Conservation (phyloP, 37 sponge, comb jelly and placozoan genomes). For the Axinella damicornis region DNA sequence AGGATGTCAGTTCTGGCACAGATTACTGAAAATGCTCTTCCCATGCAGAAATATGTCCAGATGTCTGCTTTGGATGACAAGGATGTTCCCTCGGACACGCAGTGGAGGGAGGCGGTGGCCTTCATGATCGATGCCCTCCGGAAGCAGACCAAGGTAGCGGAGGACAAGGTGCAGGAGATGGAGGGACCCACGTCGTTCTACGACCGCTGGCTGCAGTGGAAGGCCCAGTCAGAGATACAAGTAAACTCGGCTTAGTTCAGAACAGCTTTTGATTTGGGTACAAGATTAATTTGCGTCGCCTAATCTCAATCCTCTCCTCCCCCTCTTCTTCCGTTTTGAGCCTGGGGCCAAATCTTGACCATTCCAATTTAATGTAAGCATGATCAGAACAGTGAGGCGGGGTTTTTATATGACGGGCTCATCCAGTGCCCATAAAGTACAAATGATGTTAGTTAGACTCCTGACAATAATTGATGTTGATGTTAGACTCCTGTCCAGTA, state of each 20-base stretch:
- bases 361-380: no score
- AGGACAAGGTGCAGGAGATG: constrained; percentile 43
- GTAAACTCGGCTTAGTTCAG: neutral
- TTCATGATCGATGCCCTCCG: constrained; percentile 84
- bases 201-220: constrained; percentile 87
- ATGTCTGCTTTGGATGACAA: constrained; percentile 93
- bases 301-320: neutral
- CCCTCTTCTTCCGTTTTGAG: no score
- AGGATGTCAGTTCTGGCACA: neutral
- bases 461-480: no score
- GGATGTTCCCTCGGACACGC: constrained; percentile 78
- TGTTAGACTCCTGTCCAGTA: no score
- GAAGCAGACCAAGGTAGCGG: constrained; percentile 66
- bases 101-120: constrained; percentile 80
- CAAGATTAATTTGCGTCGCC: neutral
- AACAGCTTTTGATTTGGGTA: no score
- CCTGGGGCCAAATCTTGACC: no score
- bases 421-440: no score
- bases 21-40: no score
- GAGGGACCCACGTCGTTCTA: constrained; percentile 71
- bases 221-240: constrained; percentile 42
- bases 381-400: no score
- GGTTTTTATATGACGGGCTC: no score
- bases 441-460: no score
- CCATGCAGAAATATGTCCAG: constrained; percentile 90